These are phyloP conservation scores for Galeruca laticollis DNA, from an alignment of 2,888 invertebrate species.

Conservation along the genomic window DNA sequence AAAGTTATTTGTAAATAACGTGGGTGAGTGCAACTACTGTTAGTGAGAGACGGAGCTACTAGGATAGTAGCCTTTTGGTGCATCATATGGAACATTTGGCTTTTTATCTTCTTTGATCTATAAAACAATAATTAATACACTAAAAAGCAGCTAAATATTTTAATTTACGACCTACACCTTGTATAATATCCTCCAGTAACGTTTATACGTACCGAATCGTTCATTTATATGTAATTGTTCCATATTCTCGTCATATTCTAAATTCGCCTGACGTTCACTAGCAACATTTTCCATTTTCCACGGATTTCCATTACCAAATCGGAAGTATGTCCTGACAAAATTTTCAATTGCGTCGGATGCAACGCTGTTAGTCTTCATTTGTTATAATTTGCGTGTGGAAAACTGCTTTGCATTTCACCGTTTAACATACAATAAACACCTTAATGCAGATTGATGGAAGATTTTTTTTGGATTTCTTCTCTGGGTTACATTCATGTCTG, in stretches of 20 bases:
- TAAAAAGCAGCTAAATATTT: background rate
- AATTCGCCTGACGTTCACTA: slow-evolving; percentile 9
- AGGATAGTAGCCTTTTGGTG: slow-evolving; percentile 77
- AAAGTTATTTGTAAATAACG: slow-evolving; percentile 74
- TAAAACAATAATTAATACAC: background rate
- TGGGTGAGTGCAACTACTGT: slow-evolving; percentile 85
- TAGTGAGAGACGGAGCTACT: slow-evolving; percentile 83
- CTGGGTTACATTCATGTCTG: background rate
- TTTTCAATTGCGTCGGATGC: slow-evolving; percentile 36
- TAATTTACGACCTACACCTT: background rate
- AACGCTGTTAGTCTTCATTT: slow-evolving; percentile 31
- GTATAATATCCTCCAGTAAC: too few relatives aligned
- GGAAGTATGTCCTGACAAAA: slow-evolving; percentile 23
- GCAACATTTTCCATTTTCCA: slow-evolving; percentile 29
- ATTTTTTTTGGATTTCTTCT: background rate
- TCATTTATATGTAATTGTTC: slow-evolving; percentile 12
- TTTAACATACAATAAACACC: background rate
- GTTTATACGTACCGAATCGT: background rate
- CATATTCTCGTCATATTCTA: slow-evolving; percentile 25
- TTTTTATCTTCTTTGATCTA: background rate
- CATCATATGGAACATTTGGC: slow-evolving; percentile 49
- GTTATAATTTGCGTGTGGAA: slow-evolving; percentile 13
- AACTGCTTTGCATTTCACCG: background rate
- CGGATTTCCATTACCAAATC: slow-evolving; percentile 33
- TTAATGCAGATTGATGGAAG: slow-evolving; percentile 5